Evolutionary conservation across 1,140 invertebrate genomes (phyloP), one percentile per base, ranked within the genome.

Genomic region (Carcinoscorpius rotundicauda): DNA sequence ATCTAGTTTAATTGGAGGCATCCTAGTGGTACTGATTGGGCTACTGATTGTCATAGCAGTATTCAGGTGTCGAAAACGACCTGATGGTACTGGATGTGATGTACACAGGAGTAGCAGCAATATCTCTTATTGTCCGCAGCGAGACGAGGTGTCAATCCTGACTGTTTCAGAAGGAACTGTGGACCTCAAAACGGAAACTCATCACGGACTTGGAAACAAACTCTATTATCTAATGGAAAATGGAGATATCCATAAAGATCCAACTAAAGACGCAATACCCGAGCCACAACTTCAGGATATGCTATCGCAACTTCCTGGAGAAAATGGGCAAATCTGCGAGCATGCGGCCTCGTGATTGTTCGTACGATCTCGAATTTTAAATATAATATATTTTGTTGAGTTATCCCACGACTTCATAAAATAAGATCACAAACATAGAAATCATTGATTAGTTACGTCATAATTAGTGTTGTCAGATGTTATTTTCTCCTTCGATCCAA

Each of bases 61-160:
- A 6, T 62, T 56, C 6, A 51, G 51, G 51, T 55, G 59, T 62
- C 66, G 66, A 4, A 49, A 58, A 49, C 60, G 55, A 6, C 59
- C 58, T 10, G 51, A 64, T 6, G 58, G 52, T 9, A 62, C 53
- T 6, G 56, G 56, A n/a, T 53, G 59, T 51, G 55, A 56, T 56
- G 10, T 49, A 8, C 61, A 66, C 10, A 29, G 60, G 49, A 52
- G 71, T 5, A 57, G 64, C 29, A 66, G 69, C 11, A 65, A 65
- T 50, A 72, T 72, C 29, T 67, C 71, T 1, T 72, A 72, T 51
- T 64, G 61, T 50, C 70, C 70, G 3, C 71, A 72, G 6, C 61
- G 63, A 49, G 71, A 72, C 51, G 71, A 72, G 58, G 68, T 72
- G 8, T 69, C 68, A 48, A 72, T 72, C 29, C 70, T 71, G 3